These are phyloP conservation scores for Chlorops oryzae DNA, from an alignment of 1,140 invertebrate genomes.

Conservation along the genomic window DNA sequence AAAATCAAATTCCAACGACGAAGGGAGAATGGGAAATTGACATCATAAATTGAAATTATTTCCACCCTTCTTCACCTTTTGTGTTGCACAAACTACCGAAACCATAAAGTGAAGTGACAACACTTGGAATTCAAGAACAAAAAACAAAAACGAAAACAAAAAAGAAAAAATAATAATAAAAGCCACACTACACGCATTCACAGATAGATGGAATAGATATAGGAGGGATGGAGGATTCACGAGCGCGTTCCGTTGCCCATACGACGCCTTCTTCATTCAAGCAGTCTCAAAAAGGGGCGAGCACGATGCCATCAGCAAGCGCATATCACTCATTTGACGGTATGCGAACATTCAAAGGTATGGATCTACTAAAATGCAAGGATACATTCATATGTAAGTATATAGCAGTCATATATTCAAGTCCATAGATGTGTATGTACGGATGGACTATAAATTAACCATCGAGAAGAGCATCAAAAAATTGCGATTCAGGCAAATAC, in stretches of 20 bases:
- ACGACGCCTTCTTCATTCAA: background rate
- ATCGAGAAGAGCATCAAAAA: no score
- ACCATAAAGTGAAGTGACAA: slow-evolving; percentile 14
- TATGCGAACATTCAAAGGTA: no score
- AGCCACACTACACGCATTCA: slow-evolving; percentile 15
- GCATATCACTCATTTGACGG: no score
- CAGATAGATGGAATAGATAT: slow-evolving; percentile 2
- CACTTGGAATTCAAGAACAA: background rate
- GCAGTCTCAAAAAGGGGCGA: slow-evolving; percentile 30
- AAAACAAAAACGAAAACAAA: slow-evolving; percentile 8
- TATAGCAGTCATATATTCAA: no score
- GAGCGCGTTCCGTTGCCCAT: background rate
- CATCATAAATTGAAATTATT: slow-evolving; percentile 47
- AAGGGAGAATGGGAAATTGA: no score
- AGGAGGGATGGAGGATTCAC: background rate
- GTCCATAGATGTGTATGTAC: no score
- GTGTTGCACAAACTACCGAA: slow-evolving; percentile 21
- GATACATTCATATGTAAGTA: no score
- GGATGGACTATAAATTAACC: no score
- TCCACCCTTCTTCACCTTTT: slow-evolving; percentile 41
- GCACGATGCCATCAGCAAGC: slow-evolving; percentile 46
- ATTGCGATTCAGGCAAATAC: no score
- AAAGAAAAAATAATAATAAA: slow-evolving; percentile 7
- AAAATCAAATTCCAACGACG: no score
- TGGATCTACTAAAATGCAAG: no score